Evolutionary conservation across 2,888 invertebrate species (phyloP).

Genomic region (Syrphus vitripennis): DNA sequence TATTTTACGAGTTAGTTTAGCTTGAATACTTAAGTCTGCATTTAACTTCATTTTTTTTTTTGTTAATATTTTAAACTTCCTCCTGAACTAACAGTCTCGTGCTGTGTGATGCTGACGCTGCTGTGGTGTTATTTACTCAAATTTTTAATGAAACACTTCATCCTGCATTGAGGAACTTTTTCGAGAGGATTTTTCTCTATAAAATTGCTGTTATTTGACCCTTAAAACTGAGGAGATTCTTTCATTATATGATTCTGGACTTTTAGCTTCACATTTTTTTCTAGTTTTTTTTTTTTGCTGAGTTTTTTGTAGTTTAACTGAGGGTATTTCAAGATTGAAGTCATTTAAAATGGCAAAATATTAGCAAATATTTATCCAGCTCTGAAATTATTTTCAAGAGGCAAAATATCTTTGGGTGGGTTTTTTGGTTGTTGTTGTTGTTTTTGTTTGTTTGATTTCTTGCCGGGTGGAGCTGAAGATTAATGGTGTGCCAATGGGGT

Average conservation of each 20-base stretch:
- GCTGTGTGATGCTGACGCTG: background rate
- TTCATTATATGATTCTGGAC: constrained; percentile 27
- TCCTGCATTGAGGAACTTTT: constrained; percentile 20
- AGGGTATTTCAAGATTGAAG: constrained; percentile 8
- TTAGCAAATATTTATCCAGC: constrained; percentile 58
- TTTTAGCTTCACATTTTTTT: constrained; percentile 28
- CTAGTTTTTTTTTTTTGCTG: background rate
- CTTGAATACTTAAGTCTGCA: background rate
- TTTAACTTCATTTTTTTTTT: background rate
- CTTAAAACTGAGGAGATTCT: constrained; percentile 19
- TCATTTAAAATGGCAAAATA: constrained; percentile 55
- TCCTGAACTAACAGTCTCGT: constrained; percentile 7
- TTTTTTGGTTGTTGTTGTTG: background rate
- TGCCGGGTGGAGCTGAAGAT: background rate
- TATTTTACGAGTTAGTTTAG: constrained; percentile 49
- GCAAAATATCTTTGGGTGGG: background rate
- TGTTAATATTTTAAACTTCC: background rate
- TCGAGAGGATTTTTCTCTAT: constrained; percentile 26
- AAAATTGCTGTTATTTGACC: constrained; percentile 40
- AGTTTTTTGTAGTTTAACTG: background rate
- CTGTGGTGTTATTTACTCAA: constrained; percentile 55
- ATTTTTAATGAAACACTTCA: constrained; percentile 62
- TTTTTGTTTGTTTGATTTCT: background rate
- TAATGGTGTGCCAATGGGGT: constrained; percentile 36
- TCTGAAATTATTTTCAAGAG: constrained; percentile 52